phyloP scores from a whole-genome alignment of 2,113 vertebrate species.

The Fulica atra region DNA sequence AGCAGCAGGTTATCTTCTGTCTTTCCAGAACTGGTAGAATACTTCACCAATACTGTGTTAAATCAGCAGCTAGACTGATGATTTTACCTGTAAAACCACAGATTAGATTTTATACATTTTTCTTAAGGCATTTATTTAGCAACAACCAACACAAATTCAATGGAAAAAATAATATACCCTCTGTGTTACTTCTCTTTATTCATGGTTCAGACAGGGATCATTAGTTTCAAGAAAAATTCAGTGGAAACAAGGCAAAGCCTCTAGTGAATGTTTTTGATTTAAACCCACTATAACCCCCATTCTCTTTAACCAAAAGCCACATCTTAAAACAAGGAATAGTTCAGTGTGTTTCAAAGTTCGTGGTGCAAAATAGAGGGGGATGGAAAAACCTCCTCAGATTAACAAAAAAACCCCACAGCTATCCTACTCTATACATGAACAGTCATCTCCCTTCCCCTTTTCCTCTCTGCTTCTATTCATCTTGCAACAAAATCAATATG shows the following conservation, averaged over 20 bases:
- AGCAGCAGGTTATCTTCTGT: not conserved
- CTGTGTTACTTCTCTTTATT: conserved; percentile 16
- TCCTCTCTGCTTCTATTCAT: not conserved
- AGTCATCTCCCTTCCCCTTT: not conserved
- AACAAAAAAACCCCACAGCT: conserved; percentile 9
- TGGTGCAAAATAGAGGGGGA: conserved; percentile 16
- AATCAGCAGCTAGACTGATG: not conserved
- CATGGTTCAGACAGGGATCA: not conserved
- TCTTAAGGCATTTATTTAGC: conserved; percentile 51
- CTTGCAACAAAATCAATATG: conserved; percentile 32
- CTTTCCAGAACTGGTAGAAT: not conserved
- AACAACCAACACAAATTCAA: not conserved
- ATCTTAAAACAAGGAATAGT: conserved; percentile 9
- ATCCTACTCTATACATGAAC: not conserved
- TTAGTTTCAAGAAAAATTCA: not conserved
- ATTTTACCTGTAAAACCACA: not conserved
- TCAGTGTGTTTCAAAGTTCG: conserved; percentile 20
- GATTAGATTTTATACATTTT: not conserved
- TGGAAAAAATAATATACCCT: not conserved
- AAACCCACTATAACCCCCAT: not conserved
- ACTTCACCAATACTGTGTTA: not conserved
- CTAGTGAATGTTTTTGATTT: conserved; percentile 9
- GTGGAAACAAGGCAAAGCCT: conserved; percentile 24
- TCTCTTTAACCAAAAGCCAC: not conserved
- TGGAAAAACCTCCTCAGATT: not conserved